phyloP scores from a whole-genome alignment of 2,113 vertebrate species.

The Hoplias malabaricus region DNA sequence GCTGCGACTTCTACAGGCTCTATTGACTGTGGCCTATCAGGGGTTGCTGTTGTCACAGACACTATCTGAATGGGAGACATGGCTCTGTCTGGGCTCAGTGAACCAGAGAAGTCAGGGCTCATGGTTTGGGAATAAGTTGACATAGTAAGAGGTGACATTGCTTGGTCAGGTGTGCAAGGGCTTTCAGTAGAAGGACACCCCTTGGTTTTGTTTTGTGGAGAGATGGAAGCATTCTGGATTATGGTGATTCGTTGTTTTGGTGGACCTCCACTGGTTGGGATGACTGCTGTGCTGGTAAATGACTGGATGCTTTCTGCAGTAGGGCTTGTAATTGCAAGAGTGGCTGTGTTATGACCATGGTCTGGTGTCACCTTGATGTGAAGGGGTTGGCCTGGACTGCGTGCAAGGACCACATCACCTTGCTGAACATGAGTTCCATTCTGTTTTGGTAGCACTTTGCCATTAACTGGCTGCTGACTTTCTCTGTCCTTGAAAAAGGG shows the following conservation, averaged over 20 bases:
- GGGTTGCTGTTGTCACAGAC: conserved; percentile 80
- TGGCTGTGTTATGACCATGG: conserved; percentile 88
- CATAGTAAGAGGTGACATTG: conserved; percentile 81
- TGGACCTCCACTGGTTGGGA: conserved; percentile 87
- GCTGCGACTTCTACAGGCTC: conserved; percentile 84
- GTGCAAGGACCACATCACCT: conserved; percentile 87
- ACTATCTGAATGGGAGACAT: conserved; percentile 88
- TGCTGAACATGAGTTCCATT: conserved; percentile 83
- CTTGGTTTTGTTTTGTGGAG: conserved; percentile 81
- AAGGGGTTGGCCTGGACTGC: conserved; percentile 91
- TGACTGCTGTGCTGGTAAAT: conserved; percentile 93
- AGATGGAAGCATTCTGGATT: conserved; percentile 86
- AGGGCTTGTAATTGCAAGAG: conserved; percentile 91
- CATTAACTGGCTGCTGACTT: conserved; percentile 76
- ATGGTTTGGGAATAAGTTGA: conserved; percentile 82
- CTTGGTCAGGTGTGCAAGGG: conserved; percentile 77
- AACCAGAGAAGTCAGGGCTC: conserved; percentile 87
- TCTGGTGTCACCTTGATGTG: conserved; percentile 97
- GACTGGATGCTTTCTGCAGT: conserved; percentile 83
- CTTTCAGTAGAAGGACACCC: conserved; percentile 70
- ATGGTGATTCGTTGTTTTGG: conserved; percentile 95
- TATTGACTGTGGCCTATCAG: conserved; percentile 77
- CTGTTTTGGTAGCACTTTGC: conserved; percentile 79
- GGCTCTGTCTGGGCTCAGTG: conserved; percentile 87
- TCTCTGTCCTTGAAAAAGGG: conserved; percentile 87